Conservation (phyloP, 2,797 vertebrate species). For the Hippoglossus hippoglossus region DNA sequence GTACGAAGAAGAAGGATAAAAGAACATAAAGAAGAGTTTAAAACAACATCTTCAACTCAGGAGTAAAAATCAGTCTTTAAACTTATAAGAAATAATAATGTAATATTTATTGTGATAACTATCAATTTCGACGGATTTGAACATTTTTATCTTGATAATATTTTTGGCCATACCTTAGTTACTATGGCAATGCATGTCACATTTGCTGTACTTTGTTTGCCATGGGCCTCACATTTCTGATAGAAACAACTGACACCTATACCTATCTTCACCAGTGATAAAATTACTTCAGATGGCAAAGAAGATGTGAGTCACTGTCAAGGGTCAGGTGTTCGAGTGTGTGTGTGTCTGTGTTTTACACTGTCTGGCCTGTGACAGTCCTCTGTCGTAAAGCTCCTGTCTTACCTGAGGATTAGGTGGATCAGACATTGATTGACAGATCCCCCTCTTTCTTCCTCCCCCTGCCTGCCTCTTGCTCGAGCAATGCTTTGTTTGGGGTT, state of each 20-base stretch:
- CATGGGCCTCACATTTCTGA: conserved; percentile 1
- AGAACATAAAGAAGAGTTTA: too few species aligned
- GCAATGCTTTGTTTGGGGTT: conserved; percentile 68
- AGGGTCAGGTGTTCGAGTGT: conserved; percentile 51
- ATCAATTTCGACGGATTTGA: too few species aligned
- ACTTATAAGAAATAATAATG: too few species aligned
- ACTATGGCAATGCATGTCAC: neutral
- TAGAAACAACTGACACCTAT: conserved; percentile 17
- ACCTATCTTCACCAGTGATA: conserved; percentile 11
- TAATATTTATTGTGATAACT: too few species aligned
- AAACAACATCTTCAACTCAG: too few species aligned
- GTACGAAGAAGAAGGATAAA: too few species aligned
- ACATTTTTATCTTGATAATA: too few species aligned
- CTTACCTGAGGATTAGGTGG: conserved; percentile 84
- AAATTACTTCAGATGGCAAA: conserved; percentile 48
- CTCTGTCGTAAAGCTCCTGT: conserved; percentile 76
- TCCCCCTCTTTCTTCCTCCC: conserved; percentile 40
- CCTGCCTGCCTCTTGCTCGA: conserved; percentile 24
- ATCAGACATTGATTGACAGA: conserved; percentile 82
- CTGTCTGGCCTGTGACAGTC: conserved; percentile 63
- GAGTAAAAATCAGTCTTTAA: too few species aligned
- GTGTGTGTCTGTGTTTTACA: conserved; percentile 40
- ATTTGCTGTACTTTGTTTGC: conserved; percentile 3
- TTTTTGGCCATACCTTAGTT: too few species aligned
- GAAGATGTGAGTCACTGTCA: conserved; percentile 42